Percentiles rank a stretch among this genome's conserved stretches.
phyloP scores from a whole-genome alignment of 2,113 vertebrate genomes.

The Myocastor coypus region DNA sequence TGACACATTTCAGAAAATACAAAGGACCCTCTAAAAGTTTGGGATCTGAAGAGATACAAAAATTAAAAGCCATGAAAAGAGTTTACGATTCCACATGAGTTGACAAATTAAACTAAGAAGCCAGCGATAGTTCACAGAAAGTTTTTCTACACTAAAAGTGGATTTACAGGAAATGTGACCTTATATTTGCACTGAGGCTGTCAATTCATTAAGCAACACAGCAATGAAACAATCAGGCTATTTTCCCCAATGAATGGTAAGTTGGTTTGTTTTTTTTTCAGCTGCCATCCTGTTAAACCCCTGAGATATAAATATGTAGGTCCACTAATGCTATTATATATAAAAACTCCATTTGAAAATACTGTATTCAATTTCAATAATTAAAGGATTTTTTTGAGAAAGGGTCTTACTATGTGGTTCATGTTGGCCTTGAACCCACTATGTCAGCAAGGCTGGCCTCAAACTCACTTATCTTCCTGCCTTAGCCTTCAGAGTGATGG shows the following conservation, averaged over 20 bases:
- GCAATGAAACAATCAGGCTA: slow-evolving; percentile 18
- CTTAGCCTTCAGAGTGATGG: neutral
- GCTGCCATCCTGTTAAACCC: neutral
- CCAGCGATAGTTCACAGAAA: neutral
- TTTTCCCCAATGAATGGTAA: neutral
- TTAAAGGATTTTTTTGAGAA: neutral
- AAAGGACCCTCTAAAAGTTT: slow-evolving; percentile 39
- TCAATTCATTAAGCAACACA: slow-evolving; percentile 58
- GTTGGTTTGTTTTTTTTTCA: neutral
- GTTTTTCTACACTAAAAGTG: slow-evolving; percentile 49
- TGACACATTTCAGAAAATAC: slow-evolving; percentile 54
- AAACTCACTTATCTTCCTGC: neutral
- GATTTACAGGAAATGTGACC: neutral
- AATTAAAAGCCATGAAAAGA: slow-evolving; percentile 46
- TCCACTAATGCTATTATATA: slow-evolving; percentile 45
- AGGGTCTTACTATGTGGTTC: neutral
- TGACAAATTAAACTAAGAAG: slow-evolving; percentile 54
- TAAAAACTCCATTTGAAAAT: slow-evolving; percentile 47
- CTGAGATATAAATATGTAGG: slow-evolving; percentile 28
- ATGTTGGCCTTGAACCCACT: neutral
- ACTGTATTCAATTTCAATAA: slow-evolving; percentile 5
- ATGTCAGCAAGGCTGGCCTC: neutral
- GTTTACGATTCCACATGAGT: slow-evolving; percentile 33
- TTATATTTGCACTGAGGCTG: slow-evolving; percentile 12
- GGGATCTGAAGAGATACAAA: slow-evolving; percentile 51